Base-by-base conservation (phyloP, 2,888 invertebrate genomes). In the Serripes groenlandicus region DNA sequence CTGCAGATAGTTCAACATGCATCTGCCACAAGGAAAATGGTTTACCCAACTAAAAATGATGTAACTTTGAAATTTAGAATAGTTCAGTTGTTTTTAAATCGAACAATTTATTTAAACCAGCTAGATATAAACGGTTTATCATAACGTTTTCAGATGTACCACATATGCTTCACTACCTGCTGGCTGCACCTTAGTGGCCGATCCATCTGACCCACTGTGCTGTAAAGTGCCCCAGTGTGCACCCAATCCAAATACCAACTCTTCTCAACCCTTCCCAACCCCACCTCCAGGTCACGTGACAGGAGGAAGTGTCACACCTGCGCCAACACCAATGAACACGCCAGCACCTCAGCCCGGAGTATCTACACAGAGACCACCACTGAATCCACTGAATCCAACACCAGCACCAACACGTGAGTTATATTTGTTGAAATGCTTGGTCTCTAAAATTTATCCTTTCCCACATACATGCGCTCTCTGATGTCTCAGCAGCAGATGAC, bases 91-190 rank as follows among this genome's bases (percentile, higher is more conserved):
- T n/a, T n/a, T n/a, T n/a, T n/a, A n/a, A n/a, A n/a, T n/a, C n/a
- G n/a, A n/a, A n/a, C n/a, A n/a, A n/a, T n/a, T n/a, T n/a, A n/a
- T n/a, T n/a, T n/a, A n/a, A n/a, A n/a, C n/a, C n/a, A n/a, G n/a
- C n/a, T n/a, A n/a, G n/a, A n/a, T n/a, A n/a, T n/a, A n/a, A n/a
- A n/a, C n/a, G n/a, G n/a, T n/a, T n/a, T n/a, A n/a, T n/a, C n/a
- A n/a, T n/a, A n/a, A n/a, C n/a, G n/a, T n/a, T 60, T 62, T 21
- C 78, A 90, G 90, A 76, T 90, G 90, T 82, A 81, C 89, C 11
- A 73, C 78, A 32, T 89, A 88, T 76, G 54, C 78, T 42, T 75
- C 77, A 28, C 35, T 89, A 11, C 83, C 89, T n/a, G 74, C 81
- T 15, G 86, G 85, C 34, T 90, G 90, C 26, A 74, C 66, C 15